Evolutionary conservation across 2,113 vertebrate species (phyloP).

Genomic region (Vimba vimba): DNA sequence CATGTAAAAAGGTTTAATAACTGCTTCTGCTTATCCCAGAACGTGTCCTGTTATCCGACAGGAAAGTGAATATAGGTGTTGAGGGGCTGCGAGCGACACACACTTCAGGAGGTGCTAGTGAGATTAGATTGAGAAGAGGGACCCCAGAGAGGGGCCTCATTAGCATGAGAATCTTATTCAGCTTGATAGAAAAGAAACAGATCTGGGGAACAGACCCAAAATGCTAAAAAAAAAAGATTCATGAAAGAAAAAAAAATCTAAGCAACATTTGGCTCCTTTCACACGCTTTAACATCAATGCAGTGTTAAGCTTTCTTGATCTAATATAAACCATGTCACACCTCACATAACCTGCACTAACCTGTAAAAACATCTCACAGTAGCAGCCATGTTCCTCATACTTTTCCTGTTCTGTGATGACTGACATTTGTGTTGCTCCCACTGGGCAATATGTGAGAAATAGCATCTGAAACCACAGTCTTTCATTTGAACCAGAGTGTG

Average conservation of each 20-base stretch:
- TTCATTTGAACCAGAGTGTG: conserved; percentile 33
- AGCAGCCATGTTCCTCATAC: neutral
- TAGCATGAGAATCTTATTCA: conserved; percentile 75
- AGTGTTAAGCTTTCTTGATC: neutral
- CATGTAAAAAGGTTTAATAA: neutral
- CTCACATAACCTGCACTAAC: neutral
- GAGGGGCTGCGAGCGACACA: conserved; percentile 29
- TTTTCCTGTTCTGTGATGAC: conserved; percentile 21
- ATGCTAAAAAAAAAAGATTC: neutral
- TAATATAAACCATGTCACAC: conserved; percentile 1
- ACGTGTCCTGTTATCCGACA: neutral
- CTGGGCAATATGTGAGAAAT: neutral
- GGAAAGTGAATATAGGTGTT: conserved; percentile 22
- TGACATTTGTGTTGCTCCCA: neutral
- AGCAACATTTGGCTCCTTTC: neutral
- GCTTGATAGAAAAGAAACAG: conserved; percentile 62
- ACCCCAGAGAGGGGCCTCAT: conserved; percentile 69
- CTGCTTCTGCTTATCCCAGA: neutral
- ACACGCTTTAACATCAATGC: neutral
- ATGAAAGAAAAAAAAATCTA: neutral
- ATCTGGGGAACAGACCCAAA: conserved; percentile 47
- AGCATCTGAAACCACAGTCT: neutral
- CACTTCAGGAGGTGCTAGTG: neutral
- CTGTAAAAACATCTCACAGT: neutral
- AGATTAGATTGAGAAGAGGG: conserved; percentile 55